These are phyloP conservation scores for Xenentodon cancila DNA, from an alignment of 2,797 vertebrate species.

Conservation along the genomic window DNA sequence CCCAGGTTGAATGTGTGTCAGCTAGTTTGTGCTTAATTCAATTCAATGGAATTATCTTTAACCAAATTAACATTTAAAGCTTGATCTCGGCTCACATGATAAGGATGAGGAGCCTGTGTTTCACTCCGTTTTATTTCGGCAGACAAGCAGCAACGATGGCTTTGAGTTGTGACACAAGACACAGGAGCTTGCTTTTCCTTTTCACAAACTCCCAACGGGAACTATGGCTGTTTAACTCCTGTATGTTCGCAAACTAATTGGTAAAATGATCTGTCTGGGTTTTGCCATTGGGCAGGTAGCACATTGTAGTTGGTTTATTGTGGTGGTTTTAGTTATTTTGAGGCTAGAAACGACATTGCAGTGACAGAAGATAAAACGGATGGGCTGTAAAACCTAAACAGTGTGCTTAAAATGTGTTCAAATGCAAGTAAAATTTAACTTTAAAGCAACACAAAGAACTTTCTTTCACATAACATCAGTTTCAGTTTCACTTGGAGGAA, in stretches of 20 bases:
- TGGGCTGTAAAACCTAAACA: not conserved
- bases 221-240: conserved; percentile 4
- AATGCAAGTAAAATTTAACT: not conserved
- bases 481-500: no score
- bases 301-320: not conserved
- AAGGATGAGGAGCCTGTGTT: conserved; percentile 11
- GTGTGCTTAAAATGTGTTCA: not conserved
- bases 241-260: not conserved
- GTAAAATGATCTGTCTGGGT: not conserved
- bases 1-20: conserved; percentile 17
- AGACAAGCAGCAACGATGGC: not conserved
- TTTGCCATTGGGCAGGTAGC: not conserved
- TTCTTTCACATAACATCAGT: no score
- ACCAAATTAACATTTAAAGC: conserved; percentile 10
- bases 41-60: conserved; percentile 37
- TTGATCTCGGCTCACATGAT: not conserved
- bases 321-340: not conserved
- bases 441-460: no score
- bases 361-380: not conserved
- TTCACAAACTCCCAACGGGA: not conserved
- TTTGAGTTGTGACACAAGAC: not conserved
- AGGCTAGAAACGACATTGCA: not conserved
- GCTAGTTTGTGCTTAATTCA: conserved; percentile 37
- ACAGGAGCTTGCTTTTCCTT: not conserved
- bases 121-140: not conserved